A percentile compares a stretch with the other conserved stretches of the same genome.
Evolutionary conservation across 2,113 vertebrate genomes (phyloP).

Genomic region (Porphyrio hochstetteri): DNA sequence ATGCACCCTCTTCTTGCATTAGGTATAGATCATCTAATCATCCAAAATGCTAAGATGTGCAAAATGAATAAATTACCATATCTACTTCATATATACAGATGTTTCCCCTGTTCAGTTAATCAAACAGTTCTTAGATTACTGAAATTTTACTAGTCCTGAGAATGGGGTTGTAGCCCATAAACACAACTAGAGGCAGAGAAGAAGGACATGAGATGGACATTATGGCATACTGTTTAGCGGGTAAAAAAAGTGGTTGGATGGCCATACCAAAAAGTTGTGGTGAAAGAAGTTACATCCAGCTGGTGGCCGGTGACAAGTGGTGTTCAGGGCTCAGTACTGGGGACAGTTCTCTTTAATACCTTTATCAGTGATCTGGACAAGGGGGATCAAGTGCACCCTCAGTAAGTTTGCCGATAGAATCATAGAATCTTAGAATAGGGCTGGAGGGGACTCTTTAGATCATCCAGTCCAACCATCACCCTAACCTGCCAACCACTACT

Average conservation of each 20-base stretch:
- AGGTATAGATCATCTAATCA: neutral
- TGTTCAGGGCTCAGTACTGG: neutral
- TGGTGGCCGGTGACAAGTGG: rapidly evolving
- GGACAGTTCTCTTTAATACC: neutral
- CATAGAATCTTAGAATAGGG: no score
- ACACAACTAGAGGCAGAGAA: neutral
- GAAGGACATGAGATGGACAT: neutral
- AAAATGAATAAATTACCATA: neutral
- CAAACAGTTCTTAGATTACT: neutral
- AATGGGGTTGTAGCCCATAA: neutral
- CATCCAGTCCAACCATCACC: no score
- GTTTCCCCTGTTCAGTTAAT: neutral
- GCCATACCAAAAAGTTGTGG: no score
- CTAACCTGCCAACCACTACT: no score
- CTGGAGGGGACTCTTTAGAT: no score
- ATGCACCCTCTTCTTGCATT: neutral
- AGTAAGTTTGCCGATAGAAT: neutral
- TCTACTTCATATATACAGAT: neutral
- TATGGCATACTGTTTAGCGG: neutral
- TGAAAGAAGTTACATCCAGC: neutral
- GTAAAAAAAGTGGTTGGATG: neutral
- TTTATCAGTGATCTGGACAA: neutral
- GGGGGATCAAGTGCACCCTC: neutral
- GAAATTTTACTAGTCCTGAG: neutral
- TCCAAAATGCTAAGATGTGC: neutral